phyloP scores from a whole-genome alignment of 2,113 vertebrate species.

The Pygoscelis antarcticus region DNA sequence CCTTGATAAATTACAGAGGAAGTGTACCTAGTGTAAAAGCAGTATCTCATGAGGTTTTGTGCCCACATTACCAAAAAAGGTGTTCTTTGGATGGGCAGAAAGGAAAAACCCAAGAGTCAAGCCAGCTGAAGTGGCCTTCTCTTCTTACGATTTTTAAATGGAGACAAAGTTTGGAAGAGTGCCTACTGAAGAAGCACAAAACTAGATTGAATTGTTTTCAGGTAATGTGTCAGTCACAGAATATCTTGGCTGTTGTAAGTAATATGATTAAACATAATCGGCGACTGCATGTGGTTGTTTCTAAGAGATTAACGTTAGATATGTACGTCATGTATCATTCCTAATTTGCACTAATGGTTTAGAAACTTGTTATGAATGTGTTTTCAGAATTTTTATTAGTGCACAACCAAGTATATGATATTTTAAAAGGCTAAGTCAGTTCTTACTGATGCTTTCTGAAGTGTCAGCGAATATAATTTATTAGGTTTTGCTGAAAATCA shows the following conservation, averaged over 20 bases:
- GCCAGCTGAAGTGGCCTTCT: constrained; percentile 69
- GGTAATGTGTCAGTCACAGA: constrained; percentile 55
- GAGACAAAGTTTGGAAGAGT: constrained; percentile 71
- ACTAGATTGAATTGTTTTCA: constrained; percentile 64
- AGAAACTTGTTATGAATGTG: neutral
- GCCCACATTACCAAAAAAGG: constrained; percentile 60
- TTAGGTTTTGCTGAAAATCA: neutral
- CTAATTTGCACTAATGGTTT: neutral
- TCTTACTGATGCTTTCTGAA: neutral
- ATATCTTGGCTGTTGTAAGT: neutral
- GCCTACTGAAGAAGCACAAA: constrained; percentile 67
- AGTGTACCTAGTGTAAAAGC: constrained; percentile 65
- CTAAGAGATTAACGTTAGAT: neutral
- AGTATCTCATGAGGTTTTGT: neutral
- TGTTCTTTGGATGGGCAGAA: constrained; percentile 65
- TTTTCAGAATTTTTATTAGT: neutral
- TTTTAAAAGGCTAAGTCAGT: neutral
- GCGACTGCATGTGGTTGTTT: neutral
- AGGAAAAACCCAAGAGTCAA: constrained; percentile 51
- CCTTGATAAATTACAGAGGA: constrained; percentile 64
- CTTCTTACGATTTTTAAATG: constrained; percentile 72
- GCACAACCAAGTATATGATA: neutral
- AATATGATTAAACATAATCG: neutral
- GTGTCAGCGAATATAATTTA: neutral
- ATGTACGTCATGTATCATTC: neutral